Evolutionary conservation across 1,140 invertebrate genomes (phyloP).

Genomic region (Cotesia chilonis): DNA sequence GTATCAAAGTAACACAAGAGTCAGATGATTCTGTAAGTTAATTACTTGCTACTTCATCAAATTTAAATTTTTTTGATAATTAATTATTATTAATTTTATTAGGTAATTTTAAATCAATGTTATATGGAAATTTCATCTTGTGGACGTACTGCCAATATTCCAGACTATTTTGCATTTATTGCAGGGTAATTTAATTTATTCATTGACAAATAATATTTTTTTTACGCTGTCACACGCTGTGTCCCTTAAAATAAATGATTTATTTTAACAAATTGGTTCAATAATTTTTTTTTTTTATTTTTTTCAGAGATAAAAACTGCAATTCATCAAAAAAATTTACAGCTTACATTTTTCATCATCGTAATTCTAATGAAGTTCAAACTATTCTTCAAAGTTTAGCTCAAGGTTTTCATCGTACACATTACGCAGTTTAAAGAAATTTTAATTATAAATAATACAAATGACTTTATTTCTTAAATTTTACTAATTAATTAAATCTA

Average conservation of each 20-base stretch:
- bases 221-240: too few relatives aligned
- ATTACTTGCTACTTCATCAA: background rate
- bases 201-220: background rate
- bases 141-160: slow-evolving; percentile 66
- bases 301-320: slow-evolving; percentile 69
- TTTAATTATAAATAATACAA: background rate
- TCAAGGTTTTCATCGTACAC: slow-evolving; percentile 63
- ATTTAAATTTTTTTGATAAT: slow-evolving; percentile 23
- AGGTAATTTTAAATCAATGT: slow-evolving; percentile 66
- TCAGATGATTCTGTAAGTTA: slow-evolving; percentile 54
- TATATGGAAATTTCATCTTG: slow-evolving; percentile 76
- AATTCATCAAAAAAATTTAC: slow-evolving; percentile 68
- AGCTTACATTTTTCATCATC: slow-evolving; percentile 68
- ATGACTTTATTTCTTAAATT: too few relatives aligned
- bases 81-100: slow-evolving; percentile 40
- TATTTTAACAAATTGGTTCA: slow-evolving; percentile 24
- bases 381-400: slow-evolving; percentile 62
- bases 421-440: slow-evolving; percentile 57
- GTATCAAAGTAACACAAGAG: slow-evolving; percentile 61
- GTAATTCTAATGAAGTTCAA: slow-evolving; percentile 62
- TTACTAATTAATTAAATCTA: too few relatives aligned
- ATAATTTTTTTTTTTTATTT: slow-evolving; percentile 39
- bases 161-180: slow-evolving; percentile 72
- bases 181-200: slow-evolving; percentile 66
- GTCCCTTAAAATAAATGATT: background rate